Evolutionary conservation across 2,888 invertebrate genomes (phyloP).

Genomic region (Troglohyphantes excavatus): DNA sequence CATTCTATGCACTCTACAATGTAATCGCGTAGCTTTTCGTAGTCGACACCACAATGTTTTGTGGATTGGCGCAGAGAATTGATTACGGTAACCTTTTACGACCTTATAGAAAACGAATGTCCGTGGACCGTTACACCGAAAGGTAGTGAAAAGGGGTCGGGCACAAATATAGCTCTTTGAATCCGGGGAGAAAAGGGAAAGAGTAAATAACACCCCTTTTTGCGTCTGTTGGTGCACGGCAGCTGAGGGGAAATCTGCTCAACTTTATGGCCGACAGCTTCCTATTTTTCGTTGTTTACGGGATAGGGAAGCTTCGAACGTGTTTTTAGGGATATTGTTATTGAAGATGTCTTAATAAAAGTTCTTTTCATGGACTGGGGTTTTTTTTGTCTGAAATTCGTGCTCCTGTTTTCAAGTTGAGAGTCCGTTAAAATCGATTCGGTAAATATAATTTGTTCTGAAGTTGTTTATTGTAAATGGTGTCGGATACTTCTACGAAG

Average conservation of each 20-base stretch:
- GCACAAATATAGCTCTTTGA: conserved; percentile 64
- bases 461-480: no score
- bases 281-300: background rate
- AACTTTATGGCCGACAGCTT: background rate
- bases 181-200: conserved; percentile 20
- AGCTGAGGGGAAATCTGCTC: conserved; percentile 25
- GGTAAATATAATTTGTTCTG: no score
- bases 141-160: conserved; percentile 39
- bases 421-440: no score
- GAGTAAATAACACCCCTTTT: conserved; percentile 59
- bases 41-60: conserved; percentile 14
- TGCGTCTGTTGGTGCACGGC: conserved; percentile 6
- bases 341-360: conserved; percentile 5
- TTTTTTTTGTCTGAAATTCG: no score
- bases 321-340: background rate
- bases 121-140: conserved; percentile 41
- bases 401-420: no score
- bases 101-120: conserved; percentile 29
- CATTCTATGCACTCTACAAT: no score
- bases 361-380: no score
- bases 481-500: no score
- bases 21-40: background rate
- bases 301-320: background rate
- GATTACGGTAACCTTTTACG: conserved; percentile 61
- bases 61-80: conserved; percentile 65